Evolutionary conservation across 92 coral and sea anemone species (phyloP).

Genomic region (Pocillopora meandrina): DNA sequence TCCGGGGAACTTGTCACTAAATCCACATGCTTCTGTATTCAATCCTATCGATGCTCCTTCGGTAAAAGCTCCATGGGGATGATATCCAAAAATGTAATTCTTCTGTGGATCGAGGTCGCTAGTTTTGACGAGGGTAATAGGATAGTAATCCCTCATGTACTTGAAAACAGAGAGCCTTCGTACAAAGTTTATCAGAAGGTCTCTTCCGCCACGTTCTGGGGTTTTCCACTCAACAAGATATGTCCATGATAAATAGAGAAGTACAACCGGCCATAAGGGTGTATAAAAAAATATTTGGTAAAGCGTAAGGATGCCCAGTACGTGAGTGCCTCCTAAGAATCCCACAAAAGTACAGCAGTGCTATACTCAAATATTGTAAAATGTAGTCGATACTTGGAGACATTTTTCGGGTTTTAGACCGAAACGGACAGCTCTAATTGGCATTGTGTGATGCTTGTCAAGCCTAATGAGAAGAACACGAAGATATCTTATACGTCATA

Average conservation of each 20-base stretch:
- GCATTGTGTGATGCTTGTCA: too few species aligned
- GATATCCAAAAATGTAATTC: slow-evolving; percentile 67
- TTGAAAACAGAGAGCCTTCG: slow-evolving; percentile 15
- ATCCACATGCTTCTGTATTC: slow-evolving; percentile 64
- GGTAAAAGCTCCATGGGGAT: slow-evolving; percentile 84
- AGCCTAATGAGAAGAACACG: too few species aligned
- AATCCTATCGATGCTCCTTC: slow-evolving; percentile 81
- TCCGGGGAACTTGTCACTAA: slow-evolving; percentile 26
- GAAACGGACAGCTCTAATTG: too few species aligned
- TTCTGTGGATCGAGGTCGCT: slow-evolving; percentile 48
- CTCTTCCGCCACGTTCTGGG: slow-evolving; percentile 51
- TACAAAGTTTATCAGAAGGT: background rate
- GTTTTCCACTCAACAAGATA: slow-evolving; percentile 39
- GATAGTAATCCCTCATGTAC: slow-evolving; percentile 56
- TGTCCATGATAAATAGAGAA: slow-evolving; percentile 50
- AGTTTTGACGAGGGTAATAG: slow-evolving; percentile 57
- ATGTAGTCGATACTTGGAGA: too few species aligned
- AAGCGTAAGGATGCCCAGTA: slow-evolving; percentile 18
- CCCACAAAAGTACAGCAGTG: slow-evolving; percentile 22
- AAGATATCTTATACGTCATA: too few species aligned
- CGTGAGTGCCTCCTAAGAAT: slow-evolving; percentile 30
- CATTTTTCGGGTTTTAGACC: too few species aligned
- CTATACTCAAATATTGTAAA: background rate
- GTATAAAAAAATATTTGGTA: too few species aligned
- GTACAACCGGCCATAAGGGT: background rate